Base-by-base conservation (phyloP, 1,140 invertebrate genomes). In the Colletes latitarsis region DNA sequence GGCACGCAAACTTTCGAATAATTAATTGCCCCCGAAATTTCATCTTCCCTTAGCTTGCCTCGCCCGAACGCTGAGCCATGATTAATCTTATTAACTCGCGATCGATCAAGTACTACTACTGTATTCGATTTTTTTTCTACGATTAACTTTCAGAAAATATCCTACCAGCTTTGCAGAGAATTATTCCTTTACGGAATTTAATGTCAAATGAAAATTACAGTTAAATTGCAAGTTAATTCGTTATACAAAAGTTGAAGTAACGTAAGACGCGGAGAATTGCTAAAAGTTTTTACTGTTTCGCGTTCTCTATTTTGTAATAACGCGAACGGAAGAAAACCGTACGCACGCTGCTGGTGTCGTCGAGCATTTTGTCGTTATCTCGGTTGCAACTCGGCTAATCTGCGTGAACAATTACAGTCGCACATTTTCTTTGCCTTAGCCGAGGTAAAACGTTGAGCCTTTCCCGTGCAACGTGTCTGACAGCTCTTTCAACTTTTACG, bases 11-110 rank as follows among this genome's bases (percentile, higher is more conserved):
- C 62, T 80, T 80, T 74, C 77, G 70, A 66, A 60, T 66, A 80
- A 80, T 80, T 80, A 74, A 80, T 80, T 71, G 70, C 14, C 43
- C 30, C 62, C 49, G 21, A 78, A 78, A 78, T 78, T 78, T 72
- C 58, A 58, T 72, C 49, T 53, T 60, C 58, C 46, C 75, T 68
- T 41, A 15, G 4, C 75, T 21, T 1, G 17, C 30, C 43, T 1
- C 15, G 21, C 12, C 53, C 19, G 43, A 64, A 66, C 30, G 8
- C 14, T 43, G 68, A 30, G 12, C 69, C 52, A 17, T 63, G 69
- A 79, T 79, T 79, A 79, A 73, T 79, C 77, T 79, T 66, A 79
- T 73, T 19, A 19, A 39, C 6, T 14, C 39, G n/a, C 60, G 19
- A 53, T 66, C 70, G 77, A 66, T 67, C 52, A 17, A 41, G 17